phyloP scores from a whole-genome alignment of 2,113 vertebrate genomes.

The Hippolais icterina region DNA sequence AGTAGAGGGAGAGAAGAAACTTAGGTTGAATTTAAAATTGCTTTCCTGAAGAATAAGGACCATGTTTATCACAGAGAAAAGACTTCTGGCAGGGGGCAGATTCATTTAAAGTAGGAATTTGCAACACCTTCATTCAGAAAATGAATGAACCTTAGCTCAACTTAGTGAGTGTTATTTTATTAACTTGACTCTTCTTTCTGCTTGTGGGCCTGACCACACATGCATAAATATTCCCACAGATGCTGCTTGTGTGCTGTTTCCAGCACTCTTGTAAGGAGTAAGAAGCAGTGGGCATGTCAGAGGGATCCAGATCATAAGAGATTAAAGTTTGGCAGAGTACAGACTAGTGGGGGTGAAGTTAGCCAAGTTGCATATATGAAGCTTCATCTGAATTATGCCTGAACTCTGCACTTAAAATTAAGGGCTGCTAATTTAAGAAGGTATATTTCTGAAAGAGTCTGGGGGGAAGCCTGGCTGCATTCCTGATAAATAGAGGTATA shows the following conservation, averaged over 20 bases:
- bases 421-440: background rate
- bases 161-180: background rate
- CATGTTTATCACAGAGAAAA: background rate
- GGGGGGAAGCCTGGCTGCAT: background rate
- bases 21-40: background rate
- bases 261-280: background rate
- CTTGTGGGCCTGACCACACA: background rate
- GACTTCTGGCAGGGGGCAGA: background rate
- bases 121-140: background rate
- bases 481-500: background rate
- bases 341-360: background rate
- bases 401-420: background rate
- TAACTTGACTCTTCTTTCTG: background rate
- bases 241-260: background rate
- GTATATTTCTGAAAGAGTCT: background rate
- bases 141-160: background rate
- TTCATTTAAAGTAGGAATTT: background rate
- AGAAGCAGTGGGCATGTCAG: background rate
- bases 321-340: background rate
- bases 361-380: background rate
- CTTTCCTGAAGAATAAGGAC: background rate
- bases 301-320: background rate
- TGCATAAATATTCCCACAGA: background rate
- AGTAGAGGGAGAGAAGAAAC: background rate
- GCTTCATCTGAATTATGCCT: background rate